Percentiles rank a stretch among this genome's conserved stretches.
Evolutionary conservation across 2,113 vertebrate genomes (phyloP).

Genomic region (Rhabdomys dilectus): DNA sequence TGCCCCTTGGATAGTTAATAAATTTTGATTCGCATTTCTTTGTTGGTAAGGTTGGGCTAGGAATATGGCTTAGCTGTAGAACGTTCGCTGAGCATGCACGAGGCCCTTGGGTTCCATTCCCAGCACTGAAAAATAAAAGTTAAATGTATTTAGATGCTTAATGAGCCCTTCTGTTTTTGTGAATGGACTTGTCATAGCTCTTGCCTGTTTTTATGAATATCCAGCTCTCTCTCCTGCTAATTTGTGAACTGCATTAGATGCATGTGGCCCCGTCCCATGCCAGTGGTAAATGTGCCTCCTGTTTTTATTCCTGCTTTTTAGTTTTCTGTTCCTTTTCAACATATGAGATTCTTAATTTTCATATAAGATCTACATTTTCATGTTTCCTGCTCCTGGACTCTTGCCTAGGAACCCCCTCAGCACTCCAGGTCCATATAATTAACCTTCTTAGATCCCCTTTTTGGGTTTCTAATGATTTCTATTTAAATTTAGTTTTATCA

Average conservation of each 20-base stretch:
- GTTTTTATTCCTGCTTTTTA: slow-evolving; percentile 27
- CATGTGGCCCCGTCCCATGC: not conserved
- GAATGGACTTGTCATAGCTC: slow-evolving; percentile 7
- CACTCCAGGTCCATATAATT: not conserved
- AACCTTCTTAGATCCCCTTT: slow-evolving; percentile 14
- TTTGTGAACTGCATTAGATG: not conserved
- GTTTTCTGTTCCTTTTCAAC: slow-evolving; percentile 27
- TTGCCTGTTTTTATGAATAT: slow-evolving; percentile 46
- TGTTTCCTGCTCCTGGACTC: not conserved
- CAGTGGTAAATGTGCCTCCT: not conserved
- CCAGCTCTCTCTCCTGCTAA: slow-evolving; percentile 12
- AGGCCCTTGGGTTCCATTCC: slow-evolving; percentile 29
- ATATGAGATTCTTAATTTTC: not conserved
- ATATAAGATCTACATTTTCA: not conserved
- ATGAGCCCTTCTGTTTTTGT: slow-evolving; percentile 19
- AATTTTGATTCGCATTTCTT: slow-evolving; percentile 50
- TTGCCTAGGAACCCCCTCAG: slow-evolving; percentile 2
- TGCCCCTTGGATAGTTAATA: not conserved
- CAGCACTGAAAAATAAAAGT: slow-evolving; percentile 3
- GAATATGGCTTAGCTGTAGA: not conserved
- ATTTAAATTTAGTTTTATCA: slow-evolving; percentile 1
- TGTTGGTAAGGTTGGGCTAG: not conserved
- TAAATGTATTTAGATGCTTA: slow-evolving; percentile 41
- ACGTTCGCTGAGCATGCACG: not conserved
- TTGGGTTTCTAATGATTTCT: not conserved